Evolutionary conservation across 2,888 invertebrate genomes (phyloP).

Genomic region (Argynnis bischoffii): DNA sequence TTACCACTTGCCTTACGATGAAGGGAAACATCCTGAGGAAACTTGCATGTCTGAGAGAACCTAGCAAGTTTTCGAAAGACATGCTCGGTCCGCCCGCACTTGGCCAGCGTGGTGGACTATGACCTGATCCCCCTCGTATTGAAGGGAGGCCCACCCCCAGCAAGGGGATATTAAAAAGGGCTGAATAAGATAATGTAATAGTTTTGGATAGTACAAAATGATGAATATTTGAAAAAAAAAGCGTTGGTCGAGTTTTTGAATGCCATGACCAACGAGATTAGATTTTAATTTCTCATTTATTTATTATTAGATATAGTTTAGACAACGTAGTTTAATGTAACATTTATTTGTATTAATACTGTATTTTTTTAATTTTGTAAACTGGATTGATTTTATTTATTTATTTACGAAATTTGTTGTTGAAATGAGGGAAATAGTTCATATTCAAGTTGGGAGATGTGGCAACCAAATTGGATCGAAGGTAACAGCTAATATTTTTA

Average conservation of each 20-base stretch:
- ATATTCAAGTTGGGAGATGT: constrained; percentile 84
- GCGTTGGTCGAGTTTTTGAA: background rate
- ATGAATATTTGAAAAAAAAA: background rate
- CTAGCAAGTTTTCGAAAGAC: too few species aligned
- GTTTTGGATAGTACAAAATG: too few species aligned
- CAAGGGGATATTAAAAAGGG: too few species aligned
- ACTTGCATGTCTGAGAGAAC: too few species aligned
- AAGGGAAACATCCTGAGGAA: too few species aligned
- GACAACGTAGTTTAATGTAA: constrained; percentile 27
- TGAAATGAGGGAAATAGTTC: constrained; percentile 91
- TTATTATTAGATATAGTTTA: constrained; percentile 6
- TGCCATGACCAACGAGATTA: background rate
- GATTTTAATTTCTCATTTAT: background rate
- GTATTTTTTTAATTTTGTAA: constrained; percentile 50
- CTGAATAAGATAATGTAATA: background rate
- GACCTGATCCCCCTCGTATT: too few species aligned
- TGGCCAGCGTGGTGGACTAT: too few species aligned
- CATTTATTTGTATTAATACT: constrained; percentile 55
- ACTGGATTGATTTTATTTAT: constrained; percentile 46
- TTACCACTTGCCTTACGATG: too few species aligned
- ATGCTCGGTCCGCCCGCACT: too few species aligned
- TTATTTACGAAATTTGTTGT: constrained; percentile 55
- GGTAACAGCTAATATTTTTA: constrained; percentile 64
- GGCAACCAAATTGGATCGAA: constrained; percentile 89
- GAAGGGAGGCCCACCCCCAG: too few species aligned